Percentiles rank a stretch among this genome's conserved stretches.
Evolutionary conservation across 2,888 invertebrate species (phyloP).

Genomic region (Eupithecia subumbrata): DNA sequence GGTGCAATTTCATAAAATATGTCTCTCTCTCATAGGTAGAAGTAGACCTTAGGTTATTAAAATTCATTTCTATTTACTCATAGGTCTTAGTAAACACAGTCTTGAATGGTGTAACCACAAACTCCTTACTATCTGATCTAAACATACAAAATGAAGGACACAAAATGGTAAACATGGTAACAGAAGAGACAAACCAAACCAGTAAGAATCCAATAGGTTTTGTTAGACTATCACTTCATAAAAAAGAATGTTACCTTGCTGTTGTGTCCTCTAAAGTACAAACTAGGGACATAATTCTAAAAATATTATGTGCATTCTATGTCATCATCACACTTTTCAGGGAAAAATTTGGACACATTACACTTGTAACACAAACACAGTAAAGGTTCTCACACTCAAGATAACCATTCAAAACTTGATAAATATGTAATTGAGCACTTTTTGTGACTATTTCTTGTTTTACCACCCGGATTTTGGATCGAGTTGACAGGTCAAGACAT

Average conservation of each 20-base stretch:
- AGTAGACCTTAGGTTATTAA: background rate
- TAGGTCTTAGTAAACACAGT: background rate
- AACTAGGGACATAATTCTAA: slow-evolving; percentile 77
- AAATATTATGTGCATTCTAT: slow-evolving; percentile 81
- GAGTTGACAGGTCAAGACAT: slow-evolving; percentile 79
- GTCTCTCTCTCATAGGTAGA: background rate
- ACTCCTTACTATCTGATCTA: background rate
- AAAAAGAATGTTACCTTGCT: slow-evolving; percentile 67
- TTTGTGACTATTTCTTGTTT: slow-evolving; percentile 57
- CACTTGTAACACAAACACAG: slow-evolving; percentile 30
- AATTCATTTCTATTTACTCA: background rate
- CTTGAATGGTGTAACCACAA: background rate
- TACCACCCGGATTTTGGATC: slow-evolving; percentile 77
- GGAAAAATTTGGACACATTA: slow-evolving; percentile 33
- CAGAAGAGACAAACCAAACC: slow-evolving; percentile 49
- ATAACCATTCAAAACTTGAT: slow-evolving; percentile 25
- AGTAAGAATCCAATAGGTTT: slow-evolving; percentile 52
- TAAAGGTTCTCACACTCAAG: slow-evolving; percentile 16
- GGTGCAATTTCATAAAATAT: background rate
- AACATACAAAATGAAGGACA: slow-evolving; percentile 58
- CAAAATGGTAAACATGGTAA: slow-evolving; percentile 53
- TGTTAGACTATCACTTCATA: slow-evolving; percentile 46
- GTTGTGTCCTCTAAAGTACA: slow-evolving; percentile 74
- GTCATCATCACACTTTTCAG: slow-evolving; percentile 59
- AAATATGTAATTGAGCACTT: slow-evolving; percentile 47